Conservation (phyloP, 2,113 vertebrate genomes). For the Hemiprocne comata region DNA sequence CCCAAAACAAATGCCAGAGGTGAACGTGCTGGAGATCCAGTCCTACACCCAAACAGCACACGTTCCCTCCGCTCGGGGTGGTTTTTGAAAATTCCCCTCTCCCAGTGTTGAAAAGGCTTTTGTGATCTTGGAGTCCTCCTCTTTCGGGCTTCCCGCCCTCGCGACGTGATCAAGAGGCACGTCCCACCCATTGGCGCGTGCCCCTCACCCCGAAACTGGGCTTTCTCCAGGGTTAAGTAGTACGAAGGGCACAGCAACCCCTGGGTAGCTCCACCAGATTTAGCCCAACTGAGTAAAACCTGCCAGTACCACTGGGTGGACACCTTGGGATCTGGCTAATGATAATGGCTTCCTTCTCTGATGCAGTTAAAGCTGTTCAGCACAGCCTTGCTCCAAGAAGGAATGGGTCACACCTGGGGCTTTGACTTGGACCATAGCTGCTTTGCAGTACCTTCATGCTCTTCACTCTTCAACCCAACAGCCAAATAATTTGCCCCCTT, state of each 20-base stretch:
- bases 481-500: neutral
- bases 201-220: neutral
- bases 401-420: fast-evolving
- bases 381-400: neutral
- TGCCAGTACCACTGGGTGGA: neutral
- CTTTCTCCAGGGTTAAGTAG: neutral
- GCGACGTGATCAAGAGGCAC: neutral
- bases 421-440: neutral
- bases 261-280: fast-evolving
- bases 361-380: neutral
- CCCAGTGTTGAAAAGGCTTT: neutral
- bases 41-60: conserved; percentile 43
- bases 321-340: neutral
- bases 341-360: neutral
- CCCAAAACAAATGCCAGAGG: conserved; percentile 52
- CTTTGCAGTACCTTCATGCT: neutral
- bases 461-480: neutral
- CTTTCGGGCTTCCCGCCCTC: neutral
- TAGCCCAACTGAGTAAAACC: neutral
- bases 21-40: conserved; percentile 60
- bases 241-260: neutral
- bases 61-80: neutral
- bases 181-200: neutral
- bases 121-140: conserved; percentile 39
- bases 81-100: conserved; percentile 64